Evolutionary conservation across 2,797 vertebrate genomes (phyloP).

Genomic region (Oreochromis grahami): DNA sequence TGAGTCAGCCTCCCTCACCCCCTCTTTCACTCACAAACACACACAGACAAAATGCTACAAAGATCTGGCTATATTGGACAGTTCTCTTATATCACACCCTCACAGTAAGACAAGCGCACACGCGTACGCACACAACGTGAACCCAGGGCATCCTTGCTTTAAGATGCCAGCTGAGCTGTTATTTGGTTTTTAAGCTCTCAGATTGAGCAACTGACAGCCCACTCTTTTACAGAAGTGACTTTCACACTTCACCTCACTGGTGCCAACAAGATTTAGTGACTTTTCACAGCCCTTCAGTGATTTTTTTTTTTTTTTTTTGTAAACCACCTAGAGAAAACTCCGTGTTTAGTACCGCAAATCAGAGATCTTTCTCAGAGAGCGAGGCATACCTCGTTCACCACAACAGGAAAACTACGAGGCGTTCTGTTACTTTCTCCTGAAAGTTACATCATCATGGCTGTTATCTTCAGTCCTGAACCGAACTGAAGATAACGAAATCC

Average conservation of each 20-base stretch:
- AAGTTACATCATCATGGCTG: not conserved
- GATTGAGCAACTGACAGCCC: not conserved
- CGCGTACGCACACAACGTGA: not conserved
- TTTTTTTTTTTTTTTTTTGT: not conserved
- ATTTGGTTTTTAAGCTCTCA: not conserved
- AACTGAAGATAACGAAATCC: too few species aligned
- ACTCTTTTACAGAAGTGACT: not conserved
- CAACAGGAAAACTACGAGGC: not conserved
- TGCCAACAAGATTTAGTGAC: not conserved
- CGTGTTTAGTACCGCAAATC: not conserved
- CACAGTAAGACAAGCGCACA: not conserved
- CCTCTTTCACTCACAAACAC: not conserved
- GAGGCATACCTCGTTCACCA: not conserved
- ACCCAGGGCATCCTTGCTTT: not conserved
- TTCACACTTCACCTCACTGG: not conserved
- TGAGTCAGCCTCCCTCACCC: constrained; percentile 42
- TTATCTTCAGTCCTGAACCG: not conserved
- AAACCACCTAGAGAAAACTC: not conserved
- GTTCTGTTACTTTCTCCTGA: not conserved
- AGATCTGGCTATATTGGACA: constrained; percentile 8
- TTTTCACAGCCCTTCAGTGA: not conserved
- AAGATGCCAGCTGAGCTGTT: not conserved
- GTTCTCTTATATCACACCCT: constrained; percentile 7
- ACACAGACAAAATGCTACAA: not conserved
- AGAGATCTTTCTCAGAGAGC: not conserved